phyloP scores from a whole-genome alignment of 2,113 vertebrate species.

The Leptosomus discolor region DNA sequence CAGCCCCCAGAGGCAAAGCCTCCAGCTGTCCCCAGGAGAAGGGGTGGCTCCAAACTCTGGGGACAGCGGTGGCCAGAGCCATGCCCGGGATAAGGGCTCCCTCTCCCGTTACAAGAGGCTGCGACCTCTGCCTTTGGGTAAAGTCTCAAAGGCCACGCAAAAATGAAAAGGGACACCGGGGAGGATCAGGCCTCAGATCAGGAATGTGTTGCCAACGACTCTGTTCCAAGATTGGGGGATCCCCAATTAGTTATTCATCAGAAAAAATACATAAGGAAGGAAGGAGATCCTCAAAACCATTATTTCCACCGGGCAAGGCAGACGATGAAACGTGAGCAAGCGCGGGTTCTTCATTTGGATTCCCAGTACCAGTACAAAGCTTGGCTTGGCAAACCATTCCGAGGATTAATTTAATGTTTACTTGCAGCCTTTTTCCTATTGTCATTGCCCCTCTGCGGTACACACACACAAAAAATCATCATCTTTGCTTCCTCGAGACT shows the following conservation, averaged over 20 bases:
- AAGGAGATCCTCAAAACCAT: background rate
- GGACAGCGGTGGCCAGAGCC: background rate
- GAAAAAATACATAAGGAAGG: fast-evolving
- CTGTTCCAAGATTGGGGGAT: background rate
- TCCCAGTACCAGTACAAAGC: background rate
- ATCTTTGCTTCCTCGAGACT: background rate
- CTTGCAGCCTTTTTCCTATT: background rate
- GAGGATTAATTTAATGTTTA: background rate
- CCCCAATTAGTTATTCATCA: background rate
- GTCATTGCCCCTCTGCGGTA: background rate
- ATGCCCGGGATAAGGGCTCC: background rate
- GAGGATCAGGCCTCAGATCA: background rate
- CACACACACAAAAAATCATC: background rate
- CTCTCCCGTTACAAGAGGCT: background rate
- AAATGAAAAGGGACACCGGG: background rate
- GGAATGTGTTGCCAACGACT: background rate
- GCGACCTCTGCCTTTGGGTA: background rate
- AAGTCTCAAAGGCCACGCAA: fast-evolving
- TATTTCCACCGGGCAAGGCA: fast-evolving
- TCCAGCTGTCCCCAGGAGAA: fast-evolving
- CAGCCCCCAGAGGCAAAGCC: background rate
- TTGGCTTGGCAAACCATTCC: background rate
- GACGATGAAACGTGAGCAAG: background rate
- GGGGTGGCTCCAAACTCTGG: background rate
- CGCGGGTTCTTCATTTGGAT: fast-evolving